Evolutionary conservation across 2,888 invertebrate genomes (phyloP), one percentile per base, ranked within the genome.

Genomic region (Erynnis tages): DNA sequence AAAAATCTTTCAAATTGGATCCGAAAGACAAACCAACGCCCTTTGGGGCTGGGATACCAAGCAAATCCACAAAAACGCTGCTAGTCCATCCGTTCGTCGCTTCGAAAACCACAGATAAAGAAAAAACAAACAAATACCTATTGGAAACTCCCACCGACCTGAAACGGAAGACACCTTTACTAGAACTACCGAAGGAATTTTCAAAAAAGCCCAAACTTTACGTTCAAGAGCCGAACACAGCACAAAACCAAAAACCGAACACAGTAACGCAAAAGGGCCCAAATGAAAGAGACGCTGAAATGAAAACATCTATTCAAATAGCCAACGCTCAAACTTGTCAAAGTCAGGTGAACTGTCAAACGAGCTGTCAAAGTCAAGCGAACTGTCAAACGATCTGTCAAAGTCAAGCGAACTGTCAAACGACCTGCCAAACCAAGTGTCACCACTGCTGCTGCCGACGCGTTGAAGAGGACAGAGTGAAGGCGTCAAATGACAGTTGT

Each of bases 1-100:
- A 2, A 41, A 67, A 82, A 68, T 48, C 69, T 13, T 59, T 71
- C 88, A 88, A 79, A 79, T 87, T 88, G 88, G 88, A 82, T 87
- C 54, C 81, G 63, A 66, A 54, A 71, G 67, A 68, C 4, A 25
- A 53, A 0, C 29, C 56, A 32, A 79, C 75, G 87, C 87, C 88
- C 88, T 78, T 79, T 0, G 50, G 62, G 57, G 73, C 85, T 70
- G 48, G 48, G 4, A 47, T 38, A 2, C 21, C 55, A 40, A 67
- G 55, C 7, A 57, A 67, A 55, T 55, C 55, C 0, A 50, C 78
- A 0, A 85, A 81, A 67, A 87, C 87, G 0, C 46, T 86, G 7
- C 60, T 87, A 1, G 88, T 88, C 0, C 79, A 82, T 7, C 88
- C 87, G 0, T 85, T 79, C 19, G 58, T 47, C 4, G 66, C 68